Conservation (phyloP, 2,888 invertebrate genomes). For the Leptopilina syphax region DNA sequence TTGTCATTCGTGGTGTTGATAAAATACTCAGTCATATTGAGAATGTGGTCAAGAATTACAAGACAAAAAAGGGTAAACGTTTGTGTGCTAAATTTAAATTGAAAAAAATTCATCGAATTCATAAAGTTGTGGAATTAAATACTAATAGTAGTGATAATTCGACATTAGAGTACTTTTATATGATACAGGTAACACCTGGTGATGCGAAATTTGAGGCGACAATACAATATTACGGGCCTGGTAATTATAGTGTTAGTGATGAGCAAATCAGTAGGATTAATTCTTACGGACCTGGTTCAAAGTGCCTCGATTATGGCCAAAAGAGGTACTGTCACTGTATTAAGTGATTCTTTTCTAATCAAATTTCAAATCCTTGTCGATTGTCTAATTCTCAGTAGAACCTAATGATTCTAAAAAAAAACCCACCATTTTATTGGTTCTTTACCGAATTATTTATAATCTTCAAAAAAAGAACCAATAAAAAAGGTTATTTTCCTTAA, state of each 20-base stretch:
- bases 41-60: constrained; percentile 66
- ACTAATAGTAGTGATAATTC: constrained; percentile 12
- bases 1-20: constrained; percentile 79
- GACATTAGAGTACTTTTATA: constrained; percentile 80
- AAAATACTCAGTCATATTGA: constrained; percentile 77
- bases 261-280: constrained; percentile 72
- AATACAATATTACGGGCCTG: constrained; percentile 75
- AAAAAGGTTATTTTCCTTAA: too few relatives aligned
- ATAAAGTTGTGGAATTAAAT: constrained; percentile 77
- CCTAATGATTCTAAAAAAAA: too few relatives aligned
- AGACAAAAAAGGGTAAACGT: constrained; percentile 64
- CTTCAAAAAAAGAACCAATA: too few relatives aligned
- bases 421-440: too few relatives aligned
- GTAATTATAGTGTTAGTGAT: constrained; percentile 68
- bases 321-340: constrained; percentile 72
- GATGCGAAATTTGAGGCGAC: constrained; percentile 85
- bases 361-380: too few relatives aligned
- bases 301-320: constrained; percentile 68
- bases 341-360: constrained; percentile 43
- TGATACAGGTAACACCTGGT: constrained; percentile 84
- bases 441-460: too few relatives aligned
- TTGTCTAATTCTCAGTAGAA: too few relatives aligned
- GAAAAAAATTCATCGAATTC: constrained; percentile 78
- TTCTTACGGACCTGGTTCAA: constrained; percentile 66
- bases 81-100: constrained; percentile 79